Evolutionary conservation across 2,888 invertebrate genomes (phyloP).

Genomic region (Escarpia spicata): DNA sequence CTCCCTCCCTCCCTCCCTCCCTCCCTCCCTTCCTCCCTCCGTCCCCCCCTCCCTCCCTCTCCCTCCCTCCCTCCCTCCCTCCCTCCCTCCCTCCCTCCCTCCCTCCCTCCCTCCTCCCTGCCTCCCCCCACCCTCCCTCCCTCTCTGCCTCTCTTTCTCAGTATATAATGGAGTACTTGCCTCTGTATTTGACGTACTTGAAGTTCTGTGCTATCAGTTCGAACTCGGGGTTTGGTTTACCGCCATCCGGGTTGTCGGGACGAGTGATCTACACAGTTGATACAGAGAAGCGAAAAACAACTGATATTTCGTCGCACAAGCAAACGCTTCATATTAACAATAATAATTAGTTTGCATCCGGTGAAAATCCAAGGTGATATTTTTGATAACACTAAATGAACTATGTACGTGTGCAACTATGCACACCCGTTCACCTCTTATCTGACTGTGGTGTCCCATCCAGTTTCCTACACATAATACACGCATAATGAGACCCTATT

Average conservation of each 20-base stretch:
- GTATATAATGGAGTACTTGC: slow-evolving; percentile 66
- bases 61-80: no score
- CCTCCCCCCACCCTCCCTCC: background rate
- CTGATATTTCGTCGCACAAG: background rate
- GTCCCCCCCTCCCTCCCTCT: background rate
- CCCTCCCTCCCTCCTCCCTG: no score
- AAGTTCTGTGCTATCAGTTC: slow-evolving; percentile 90
- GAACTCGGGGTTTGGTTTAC: slow-evolving; percentile 89
- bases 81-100: no score
- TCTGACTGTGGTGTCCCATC: background rate
- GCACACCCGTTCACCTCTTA: background rate
- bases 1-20: no score
- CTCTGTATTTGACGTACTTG: slow-evolving; percentile 90
- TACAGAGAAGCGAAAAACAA: background rate
- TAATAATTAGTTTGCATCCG: background rate
- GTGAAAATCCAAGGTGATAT: background rate
- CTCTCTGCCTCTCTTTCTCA: no score
- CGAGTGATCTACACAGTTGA: background rate
- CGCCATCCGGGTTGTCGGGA: slow-evolving; percentile 66
- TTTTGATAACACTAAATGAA: background rate
- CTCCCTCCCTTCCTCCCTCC: no score
- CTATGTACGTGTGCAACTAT: background rate
- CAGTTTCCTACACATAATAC: no score
- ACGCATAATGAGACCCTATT: no score
- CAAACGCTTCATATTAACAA: background rate